These are phyloP conservation scores for Paguma larvata DNA, from an alignment of 2,797 vertebrate species.

Conservation along the genomic window DNA sequence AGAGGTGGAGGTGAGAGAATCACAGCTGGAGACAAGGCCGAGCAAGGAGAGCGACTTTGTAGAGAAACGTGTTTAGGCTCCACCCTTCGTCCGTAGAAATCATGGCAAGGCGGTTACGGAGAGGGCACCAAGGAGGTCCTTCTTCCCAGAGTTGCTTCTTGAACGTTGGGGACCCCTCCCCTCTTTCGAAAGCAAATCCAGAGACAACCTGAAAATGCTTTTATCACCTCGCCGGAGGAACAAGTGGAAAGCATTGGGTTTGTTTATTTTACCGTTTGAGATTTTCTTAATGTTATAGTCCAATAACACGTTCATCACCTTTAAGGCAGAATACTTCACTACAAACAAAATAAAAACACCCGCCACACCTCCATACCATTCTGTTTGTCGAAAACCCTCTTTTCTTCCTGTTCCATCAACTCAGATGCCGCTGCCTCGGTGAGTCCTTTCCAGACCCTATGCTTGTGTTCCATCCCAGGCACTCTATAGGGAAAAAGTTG, in stretches of 20 bases:
- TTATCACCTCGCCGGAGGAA: background rate
- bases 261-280: background rate
- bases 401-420: background rate
- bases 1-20: background rate
- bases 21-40: background rate
- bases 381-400: background rate
- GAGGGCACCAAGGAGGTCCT: fast-evolving
- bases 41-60: background rate
- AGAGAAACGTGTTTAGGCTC: background rate
- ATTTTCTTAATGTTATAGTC: background rate
- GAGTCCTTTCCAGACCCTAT: background rate
- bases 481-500: no score
- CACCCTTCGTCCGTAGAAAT: background rate
- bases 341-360: background rate
- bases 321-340: background rate
- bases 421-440: background rate
- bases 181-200: background rate
- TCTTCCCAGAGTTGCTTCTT: background rate
- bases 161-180: background rate
- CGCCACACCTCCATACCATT: background rate
- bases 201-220: background rate
- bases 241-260: background rate
- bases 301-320: background rate
- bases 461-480: fast-evolving
- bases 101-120: background rate